Percentiles rank a stretch among this genome's conserved stretches.
These are phyloP conservation scores for Scleropages formosus DNA, from an alignment of 2,797 vertebrate species.

Conservation along the genomic window DNA sequence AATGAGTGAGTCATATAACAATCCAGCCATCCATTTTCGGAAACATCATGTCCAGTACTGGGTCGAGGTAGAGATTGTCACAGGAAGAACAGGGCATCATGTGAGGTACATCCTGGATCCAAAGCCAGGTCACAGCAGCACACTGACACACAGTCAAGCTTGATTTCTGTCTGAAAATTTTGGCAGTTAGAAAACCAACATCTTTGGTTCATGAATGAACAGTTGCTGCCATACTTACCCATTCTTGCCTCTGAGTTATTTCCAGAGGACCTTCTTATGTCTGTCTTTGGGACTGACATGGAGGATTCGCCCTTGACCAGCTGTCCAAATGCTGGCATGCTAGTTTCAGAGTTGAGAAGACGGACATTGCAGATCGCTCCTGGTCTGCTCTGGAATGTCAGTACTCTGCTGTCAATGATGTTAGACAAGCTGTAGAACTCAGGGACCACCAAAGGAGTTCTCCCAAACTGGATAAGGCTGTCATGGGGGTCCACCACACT, in stretches of 20 bases:
- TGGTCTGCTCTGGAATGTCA: conserved; percentile 48
- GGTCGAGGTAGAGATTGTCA: no score
- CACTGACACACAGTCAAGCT: no score
- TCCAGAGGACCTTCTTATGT: conserved; percentile 14
- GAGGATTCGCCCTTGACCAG: conserved; percentile 57
- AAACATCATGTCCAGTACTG: no score
- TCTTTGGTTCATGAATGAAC: no score
- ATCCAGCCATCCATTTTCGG: no score
- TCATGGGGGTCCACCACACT: conserved; percentile 53
- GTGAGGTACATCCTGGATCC: no score
- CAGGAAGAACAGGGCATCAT: no score
- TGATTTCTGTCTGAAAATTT: no score
- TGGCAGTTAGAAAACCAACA: no score
- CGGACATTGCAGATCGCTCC: conserved; percentile 55
- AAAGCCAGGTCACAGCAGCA: no score
- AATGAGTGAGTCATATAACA: no score
- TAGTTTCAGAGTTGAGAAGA: conserved; percentile 53
- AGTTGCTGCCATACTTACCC: conserved; percentile 43
- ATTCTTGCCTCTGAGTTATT: conserved; percentile 49
- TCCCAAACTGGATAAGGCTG: conserved; percentile 56
- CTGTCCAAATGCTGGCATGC: conserved; percentile 58
- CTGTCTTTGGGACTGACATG: conserved; percentile 10
- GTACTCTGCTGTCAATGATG: conserved; percentile 56
- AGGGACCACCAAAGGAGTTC: conserved; percentile 62
- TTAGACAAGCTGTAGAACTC: conserved; percentile 68